A percentile compares a stretch with the other conserved stretches of the same genome.
phyloP scores from a whole-genome alignment of 2,888 invertebrate genomes.

The Achlya flavicornis region DNA sequence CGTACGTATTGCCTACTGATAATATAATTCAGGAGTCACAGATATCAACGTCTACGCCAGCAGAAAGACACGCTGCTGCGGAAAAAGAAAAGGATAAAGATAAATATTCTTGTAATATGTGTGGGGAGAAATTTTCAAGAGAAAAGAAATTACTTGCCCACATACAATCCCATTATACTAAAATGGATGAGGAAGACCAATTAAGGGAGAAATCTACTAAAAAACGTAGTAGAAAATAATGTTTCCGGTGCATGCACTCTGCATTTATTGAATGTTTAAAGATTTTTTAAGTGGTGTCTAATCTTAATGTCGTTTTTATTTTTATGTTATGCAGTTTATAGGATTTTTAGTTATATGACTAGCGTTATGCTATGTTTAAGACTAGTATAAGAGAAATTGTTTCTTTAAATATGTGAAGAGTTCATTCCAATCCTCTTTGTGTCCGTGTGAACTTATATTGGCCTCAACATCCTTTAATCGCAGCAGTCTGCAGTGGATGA shows the following conservation, averaged over 20 bases:
- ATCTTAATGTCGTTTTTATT: not conserved
- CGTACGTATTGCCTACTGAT: conserved; percentile 72
- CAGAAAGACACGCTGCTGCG: conserved; percentile 32
- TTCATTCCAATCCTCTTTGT: not conserved
- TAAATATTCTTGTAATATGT: conserved; percentile 72
- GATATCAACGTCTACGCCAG: conserved; percentile 68
- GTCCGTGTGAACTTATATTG: not conserved
- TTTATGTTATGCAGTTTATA: not conserved
- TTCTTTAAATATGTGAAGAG: not conserved
- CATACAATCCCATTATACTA: conserved; percentile 71
- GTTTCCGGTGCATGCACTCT: conserved; percentile 14
- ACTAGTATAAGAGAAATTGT: not conserved
- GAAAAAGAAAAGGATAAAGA: conserved; percentile 42
- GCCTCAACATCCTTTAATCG: too few relatives aligned
- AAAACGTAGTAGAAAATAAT: conserved; percentile 39
- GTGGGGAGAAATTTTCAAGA: conserved; percentile 64
- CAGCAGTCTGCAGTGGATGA: too few relatives aligned
- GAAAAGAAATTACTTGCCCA: conserved; percentile 75
- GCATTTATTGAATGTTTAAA: conserved; percentile 25
- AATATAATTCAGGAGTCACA: conserved; percentile 78
- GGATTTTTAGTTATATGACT: not conserved
- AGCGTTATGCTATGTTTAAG: not conserved
- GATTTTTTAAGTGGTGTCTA: conserved; percentile 22
- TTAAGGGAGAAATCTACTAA: conserved; percentile 42
- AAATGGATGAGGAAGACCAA: conserved; percentile 70